Conservation (phyloP, 2,113 vertebrate species). For the Thalassarche chlororhynchos region DNA sequence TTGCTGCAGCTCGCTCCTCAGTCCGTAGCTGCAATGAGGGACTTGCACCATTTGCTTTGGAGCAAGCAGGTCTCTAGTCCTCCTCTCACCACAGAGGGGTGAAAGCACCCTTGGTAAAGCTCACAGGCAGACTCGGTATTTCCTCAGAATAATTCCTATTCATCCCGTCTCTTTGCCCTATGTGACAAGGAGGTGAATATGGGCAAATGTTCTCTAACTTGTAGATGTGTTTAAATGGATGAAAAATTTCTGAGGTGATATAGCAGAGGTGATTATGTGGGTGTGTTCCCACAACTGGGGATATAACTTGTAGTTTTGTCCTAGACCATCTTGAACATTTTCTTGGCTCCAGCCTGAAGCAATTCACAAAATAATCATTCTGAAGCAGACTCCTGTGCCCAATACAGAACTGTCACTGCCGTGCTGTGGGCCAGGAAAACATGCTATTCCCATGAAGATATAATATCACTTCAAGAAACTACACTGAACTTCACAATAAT, state of each 20-base stretch:
- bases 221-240: neutral
- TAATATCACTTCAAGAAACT: neutral
- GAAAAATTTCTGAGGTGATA: neutral
- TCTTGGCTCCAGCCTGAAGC: neutral
- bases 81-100: neutral
- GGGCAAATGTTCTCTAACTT: neutral
- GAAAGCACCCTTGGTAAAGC: neutral
- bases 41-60: neutral
- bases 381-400: neutral
- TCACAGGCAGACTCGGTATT: neutral
- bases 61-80: neutral
- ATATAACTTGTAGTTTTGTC: neutral
- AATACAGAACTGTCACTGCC: neutral
- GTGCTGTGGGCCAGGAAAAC: neutral
- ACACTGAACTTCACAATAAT: neutral
- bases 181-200: neutral
- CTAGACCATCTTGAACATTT: neutral
- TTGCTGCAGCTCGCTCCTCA: neutral
- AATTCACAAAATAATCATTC: neutral
- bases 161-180: rapidly evolving
- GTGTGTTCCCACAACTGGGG: neutral
- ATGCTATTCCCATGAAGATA: neutral
- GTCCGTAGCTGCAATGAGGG: neutral
- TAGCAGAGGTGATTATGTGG: neutral
- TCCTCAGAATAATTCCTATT: neutral